Base-by-base conservation (phyloP, 2,797 vertebrate species). In the Manis pentadactyla region DNA sequence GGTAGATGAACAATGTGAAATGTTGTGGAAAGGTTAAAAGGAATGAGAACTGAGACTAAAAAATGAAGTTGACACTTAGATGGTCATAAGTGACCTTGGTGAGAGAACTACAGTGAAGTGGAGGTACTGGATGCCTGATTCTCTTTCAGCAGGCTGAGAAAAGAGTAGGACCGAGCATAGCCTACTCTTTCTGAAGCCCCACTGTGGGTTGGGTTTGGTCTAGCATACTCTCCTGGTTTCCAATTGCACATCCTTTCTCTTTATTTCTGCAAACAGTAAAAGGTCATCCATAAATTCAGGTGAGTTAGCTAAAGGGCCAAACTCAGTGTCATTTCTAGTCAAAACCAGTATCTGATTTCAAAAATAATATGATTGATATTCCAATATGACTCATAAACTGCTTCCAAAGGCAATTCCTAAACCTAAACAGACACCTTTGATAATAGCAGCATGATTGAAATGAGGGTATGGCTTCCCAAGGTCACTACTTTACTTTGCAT, bases 281-380 rank as follows among this genome's bases (percentile, higher is more conserved):
- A 89, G 61, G 75, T 93, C 82, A 71, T 6, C 55, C 25, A 84
- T 93, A 51, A 92, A 84, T 66, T 94, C 74, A 89, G 42, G 57
- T 78, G 82, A 82, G 34, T 27, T 37, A 71, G 84, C 37, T 25
- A 91, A 74, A 91, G 10, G 27, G 63, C 53, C 83, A 87, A 92
- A 25, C n/a, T 95, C 63, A 82, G 8, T 63, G 53, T 39, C 49
- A 91, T 81, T 84, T 88, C 69, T 75, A 61, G 34, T 63, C 21
- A 59, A 95, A 92, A 96, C 74, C n/a, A 94, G 77, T 25, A 82
- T 53, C 59, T 73, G 53, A 95, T 64, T 85, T 90, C n/a, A 71
- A 77, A 96, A 87, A 42, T 55, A 79, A 90, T 29, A 23, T 15
- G 46, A 68, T 15, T 37, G 29, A 59, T 49, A 57, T 63, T 81